Conservation (phyloP, 2,797 vertebrate genomes). For the Bradypodion pumilum region DNA sequence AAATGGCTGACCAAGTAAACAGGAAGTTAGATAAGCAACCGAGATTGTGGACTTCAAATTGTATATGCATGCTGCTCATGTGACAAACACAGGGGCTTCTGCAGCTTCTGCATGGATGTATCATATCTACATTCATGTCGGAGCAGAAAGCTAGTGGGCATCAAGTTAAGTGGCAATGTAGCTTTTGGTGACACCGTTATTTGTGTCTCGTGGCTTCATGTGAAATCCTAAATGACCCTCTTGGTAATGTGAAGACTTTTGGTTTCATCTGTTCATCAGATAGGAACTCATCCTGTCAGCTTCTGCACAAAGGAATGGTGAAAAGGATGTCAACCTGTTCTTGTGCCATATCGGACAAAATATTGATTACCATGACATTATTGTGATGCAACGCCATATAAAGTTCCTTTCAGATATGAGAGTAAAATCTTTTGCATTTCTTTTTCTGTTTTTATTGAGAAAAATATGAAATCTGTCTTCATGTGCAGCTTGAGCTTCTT, state of each 20-base stretch:
- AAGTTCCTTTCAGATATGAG: not conserved
- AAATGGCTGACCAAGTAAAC: no score
- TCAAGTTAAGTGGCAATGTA: not conserved
- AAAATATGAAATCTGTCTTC: slow-evolving; percentile 18
- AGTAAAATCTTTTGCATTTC: not conserved
- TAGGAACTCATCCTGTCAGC: not conserved
- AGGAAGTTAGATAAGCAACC: no score
- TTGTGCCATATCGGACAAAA: not conserved
- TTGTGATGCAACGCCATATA: not conserved
- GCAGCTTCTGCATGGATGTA: not conserved
- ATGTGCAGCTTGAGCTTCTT: not conserved
- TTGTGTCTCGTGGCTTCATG: not conserved
- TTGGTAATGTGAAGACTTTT: not conserved
- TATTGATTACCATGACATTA: not conserved
- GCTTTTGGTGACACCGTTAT: not conserved
- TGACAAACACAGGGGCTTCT: not conserved
- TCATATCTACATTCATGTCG: not conserved
- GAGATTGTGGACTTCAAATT: no score
- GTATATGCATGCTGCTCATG: not conserved
- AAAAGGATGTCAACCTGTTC: not conserved
- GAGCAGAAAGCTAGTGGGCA: not conserved
- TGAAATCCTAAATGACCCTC: not conserved
- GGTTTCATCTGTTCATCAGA: not conserved
- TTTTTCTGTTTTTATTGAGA: not conserved
- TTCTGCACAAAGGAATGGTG: not conserved